Conservation (phyloP, 2,888 invertebrate genomes). For the Anoplius nigerrimus region DNA sequence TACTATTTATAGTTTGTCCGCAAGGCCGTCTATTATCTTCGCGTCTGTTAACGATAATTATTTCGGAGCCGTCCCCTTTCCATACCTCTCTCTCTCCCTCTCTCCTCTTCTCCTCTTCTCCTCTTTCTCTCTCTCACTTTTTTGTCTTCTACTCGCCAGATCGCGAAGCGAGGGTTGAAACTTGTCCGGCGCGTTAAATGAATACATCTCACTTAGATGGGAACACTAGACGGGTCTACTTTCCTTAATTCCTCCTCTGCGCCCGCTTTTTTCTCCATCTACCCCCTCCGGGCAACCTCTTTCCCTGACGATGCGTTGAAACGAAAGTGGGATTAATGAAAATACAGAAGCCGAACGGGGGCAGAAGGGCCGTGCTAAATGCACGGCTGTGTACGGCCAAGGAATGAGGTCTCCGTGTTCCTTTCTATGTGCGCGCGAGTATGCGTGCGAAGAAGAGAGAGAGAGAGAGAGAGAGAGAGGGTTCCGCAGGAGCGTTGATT, state of each 20-base stretch:
- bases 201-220: background rate
- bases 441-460: conserved; percentile 15
- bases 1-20: conserved; percentile 62
- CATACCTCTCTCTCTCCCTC: background rate
- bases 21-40: conserved; percentile 62
- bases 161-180: background rate
- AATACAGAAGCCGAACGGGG: conserved; percentile 57
- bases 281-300: conserved; percentile 1
- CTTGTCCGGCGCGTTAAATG: conserved; percentile 3
- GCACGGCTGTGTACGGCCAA: conserved; percentile 54
- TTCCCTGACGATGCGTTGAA: conserved; percentile 43
- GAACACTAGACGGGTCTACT: background rate
- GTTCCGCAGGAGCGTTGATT: conserved; percentile 56
- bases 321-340: conserved; percentile 69
- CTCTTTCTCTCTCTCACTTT: conserved; percentile 3
- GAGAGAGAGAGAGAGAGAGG: conserved; percentile 28
- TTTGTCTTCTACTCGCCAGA: background rate
- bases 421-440: no score
- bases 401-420: no score
- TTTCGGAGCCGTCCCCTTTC: conserved; percentile 40
- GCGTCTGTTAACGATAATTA: conserved; percentile 59
- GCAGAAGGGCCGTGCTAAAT: conserved; percentile 59
- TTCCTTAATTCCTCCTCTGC: conserved; percentile 32
- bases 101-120: background rate
- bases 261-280: conserved; percentile 9